Base-by-base conservation (phyloP, 2,888 invertebrate species). In the Frankliniella intonsa region DNA sequence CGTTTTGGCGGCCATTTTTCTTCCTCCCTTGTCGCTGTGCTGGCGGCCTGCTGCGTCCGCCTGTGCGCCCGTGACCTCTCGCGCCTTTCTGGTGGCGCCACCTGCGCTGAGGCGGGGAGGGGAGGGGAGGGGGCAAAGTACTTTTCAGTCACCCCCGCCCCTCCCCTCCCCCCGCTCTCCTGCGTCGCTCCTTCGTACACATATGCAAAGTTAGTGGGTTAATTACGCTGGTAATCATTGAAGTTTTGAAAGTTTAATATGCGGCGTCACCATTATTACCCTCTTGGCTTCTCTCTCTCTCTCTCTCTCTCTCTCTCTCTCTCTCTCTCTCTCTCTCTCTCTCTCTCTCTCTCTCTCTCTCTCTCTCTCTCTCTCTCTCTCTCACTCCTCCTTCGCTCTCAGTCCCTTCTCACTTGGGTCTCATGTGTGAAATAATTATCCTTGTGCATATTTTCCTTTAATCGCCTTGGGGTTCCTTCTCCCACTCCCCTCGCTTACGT, bases 201-300 rank as follows among this genome's bases (percentile, higher is more conserved):
- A 76, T 76, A 76, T 76, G 69, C 69, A 76, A 76, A 76, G 69
- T 76, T 76, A 25, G 69, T 76, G 25, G 69, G 69, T 76, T 76
- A 76, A 76, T 76, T 76, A 76, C 69, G 12, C 25, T 76, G 69
- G 69, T 76, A 76, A 76, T 76, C 69, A 76, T 76, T 25, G 69
- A 76, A 76, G 69, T 76, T 76, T 76, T 76, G 25, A 76, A 76
- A 76, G 69, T 76, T 76, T 76, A 76, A 76, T 76, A 76, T 25
- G 69, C 38, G 38, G 22, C 69, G 69, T 76, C 69, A 22, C 69
- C 22, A 76, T 76, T 9, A 76, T 76, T 76, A 76, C 69, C 12
- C 69, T 11, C 69, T 25, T 25, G 12, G 8, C 69, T 9, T 22
- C 69, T 62, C 14, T 55, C 14, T 12, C 55, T n/a, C 19, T n/a